Base-by-base conservation (phyloP, 2,113 vertebrate genomes). In the Crotalus viridis region DNA sequence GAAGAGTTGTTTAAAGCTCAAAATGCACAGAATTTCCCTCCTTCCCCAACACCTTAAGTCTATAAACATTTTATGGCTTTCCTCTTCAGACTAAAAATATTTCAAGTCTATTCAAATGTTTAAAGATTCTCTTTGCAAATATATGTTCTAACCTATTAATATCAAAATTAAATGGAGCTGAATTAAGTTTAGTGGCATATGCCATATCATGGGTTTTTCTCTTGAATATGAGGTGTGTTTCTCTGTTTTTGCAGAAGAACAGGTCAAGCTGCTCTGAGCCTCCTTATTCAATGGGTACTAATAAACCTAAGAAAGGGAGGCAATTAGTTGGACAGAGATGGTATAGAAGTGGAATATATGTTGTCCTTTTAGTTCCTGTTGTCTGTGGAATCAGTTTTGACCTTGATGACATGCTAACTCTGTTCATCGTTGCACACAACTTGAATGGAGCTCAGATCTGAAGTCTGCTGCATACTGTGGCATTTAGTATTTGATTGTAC, bases 21-120 rank as follows among this genome's bases (percentile, higher is more conserved):
- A 97, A 98, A 97, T 96, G 96, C 93, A 95, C 96, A 97, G 95
- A 97, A 96, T 97, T 97, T 97, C 96, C 97, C 97, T 97, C 97
- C 95, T 97, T 97, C 95, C 96, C 96, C 96, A 95, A 97, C n/a
- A 39, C 97, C 97, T 97, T 96, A 96, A 96, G 93, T 96, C 95
- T 96, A 94, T 94, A 96, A 97, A 96, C 96, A 97, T 97, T 97
- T 97, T 97, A 97, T 96, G 94, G 90, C 95, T 97, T 97, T 95
- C 93, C 17, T 74, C n/a, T 69, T 69, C 61, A n/a, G 61, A n/a
- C 61, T 74, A 74, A 39, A 39, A 74, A 74, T 33, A 74, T 19
- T 39, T 39, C 69, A 74, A 74, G 95, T 95, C 95, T 96, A 93
- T 95, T 89, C 88, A 93, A 89, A 94, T 94, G 56, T 94, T 94